Conservation (phyloP, 1,140 invertebrate species). For the Sipha flava region DNA sequence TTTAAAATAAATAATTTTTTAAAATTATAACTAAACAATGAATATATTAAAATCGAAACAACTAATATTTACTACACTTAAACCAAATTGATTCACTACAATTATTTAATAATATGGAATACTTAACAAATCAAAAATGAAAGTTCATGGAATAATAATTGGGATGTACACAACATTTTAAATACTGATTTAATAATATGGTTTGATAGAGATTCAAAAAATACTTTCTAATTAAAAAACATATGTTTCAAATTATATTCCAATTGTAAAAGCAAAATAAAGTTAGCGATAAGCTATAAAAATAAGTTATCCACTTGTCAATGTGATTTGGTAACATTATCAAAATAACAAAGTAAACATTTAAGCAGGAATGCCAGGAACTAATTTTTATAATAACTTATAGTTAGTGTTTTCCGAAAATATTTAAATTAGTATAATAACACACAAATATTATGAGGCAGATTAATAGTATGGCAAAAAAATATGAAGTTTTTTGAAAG, state of each 20-base stretch:
- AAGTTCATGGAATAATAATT: background rate
- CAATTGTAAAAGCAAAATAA: background rate
- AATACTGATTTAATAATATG: too few relatives aligned
- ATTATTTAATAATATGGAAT: background rate
- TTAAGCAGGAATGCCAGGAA: background rate
- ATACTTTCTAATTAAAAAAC: background rate
- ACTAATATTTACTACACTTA: too few relatives aligned
- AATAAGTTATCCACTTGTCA: background rate
- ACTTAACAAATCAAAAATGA: background rate
- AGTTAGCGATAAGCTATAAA: background rate
- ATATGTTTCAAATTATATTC: background rate
- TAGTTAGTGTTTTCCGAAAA: background rate
- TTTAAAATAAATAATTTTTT: background rate
- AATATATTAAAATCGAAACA: background rate
- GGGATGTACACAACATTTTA: background rate
- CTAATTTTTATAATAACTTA: background rate
- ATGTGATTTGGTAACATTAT: background rate
- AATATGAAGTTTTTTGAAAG: conserved; percentile 12
- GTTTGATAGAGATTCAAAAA: too few relatives aligned
- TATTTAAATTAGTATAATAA: background rate
- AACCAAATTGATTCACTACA: background rate
- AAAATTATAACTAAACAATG: background rate
- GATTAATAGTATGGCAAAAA: conserved; percentile 27
- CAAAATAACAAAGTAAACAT: too few relatives aligned
- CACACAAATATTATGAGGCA: conserved; percentile 38